A percentile compares a stretch with the other conserved stretches of the same genome.
These are phyloP conservation scores for Zygogramma bicolorata DNA, from an alignment of 2,888 invertebrate genomes.

Conservation along the genomic window DNA sequence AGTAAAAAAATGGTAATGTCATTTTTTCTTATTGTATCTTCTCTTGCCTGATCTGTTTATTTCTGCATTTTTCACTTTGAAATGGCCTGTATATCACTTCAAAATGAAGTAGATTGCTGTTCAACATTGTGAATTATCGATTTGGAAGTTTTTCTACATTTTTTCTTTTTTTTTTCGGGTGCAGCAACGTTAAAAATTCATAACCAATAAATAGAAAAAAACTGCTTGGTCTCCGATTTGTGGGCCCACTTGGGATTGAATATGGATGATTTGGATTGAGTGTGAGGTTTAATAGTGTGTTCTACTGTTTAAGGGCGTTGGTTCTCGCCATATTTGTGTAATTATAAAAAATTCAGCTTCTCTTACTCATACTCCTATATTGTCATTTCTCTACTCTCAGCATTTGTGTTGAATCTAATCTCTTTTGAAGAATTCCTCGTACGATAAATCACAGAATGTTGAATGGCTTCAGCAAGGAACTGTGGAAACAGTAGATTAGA, in stretches of 20 bases:
- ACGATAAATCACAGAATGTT: not conserved
- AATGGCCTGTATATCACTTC: slow-evolving; percentile 44
- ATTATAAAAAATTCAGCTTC: slow-evolving; percentile 57
- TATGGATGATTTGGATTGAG: slow-evolving; percentile 34
- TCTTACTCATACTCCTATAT: slow-evolving; percentile 47
- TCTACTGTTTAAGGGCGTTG: slow-evolving; percentile 63
- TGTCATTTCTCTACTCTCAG: slow-evolving; percentile 40
- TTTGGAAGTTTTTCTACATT: slow-evolving; percentile 41
- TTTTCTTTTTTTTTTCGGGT: slow-evolving; percentile 49
- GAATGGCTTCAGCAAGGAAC: slow-evolving; percentile 20
- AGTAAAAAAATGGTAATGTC: slow-evolving; percentile 64
- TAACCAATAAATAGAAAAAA: slow-evolving; percentile 67
- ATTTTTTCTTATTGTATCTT: slow-evolving; percentile 58
- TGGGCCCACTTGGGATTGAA: slow-evolving; percentile 31
- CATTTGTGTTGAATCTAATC: slow-evolving; percentile 22
- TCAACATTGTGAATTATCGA: slow-evolving; percentile 30
- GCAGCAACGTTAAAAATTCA: slow-evolving; percentile 65
- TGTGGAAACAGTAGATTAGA: slow-evolving; percentile 19
- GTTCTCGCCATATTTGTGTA: slow-evolving; percentile 65
- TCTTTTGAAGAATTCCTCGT: not conserved
- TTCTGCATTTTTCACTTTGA: slow-evolving; percentile 54
- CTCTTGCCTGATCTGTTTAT: slow-evolving; percentile 58
- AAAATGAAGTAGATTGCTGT: slow-evolving; percentile 26
- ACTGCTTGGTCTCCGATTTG: slow-evolving; percentile 43
- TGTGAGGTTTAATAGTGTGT: slow-evolving; percentile 21